Percentiles rank a stretch among this genome's conserved stretches.
phyloP scores from a whole-genome alignment of 2,888 invertebrate species.

The Leucophenga montana region DNA sequence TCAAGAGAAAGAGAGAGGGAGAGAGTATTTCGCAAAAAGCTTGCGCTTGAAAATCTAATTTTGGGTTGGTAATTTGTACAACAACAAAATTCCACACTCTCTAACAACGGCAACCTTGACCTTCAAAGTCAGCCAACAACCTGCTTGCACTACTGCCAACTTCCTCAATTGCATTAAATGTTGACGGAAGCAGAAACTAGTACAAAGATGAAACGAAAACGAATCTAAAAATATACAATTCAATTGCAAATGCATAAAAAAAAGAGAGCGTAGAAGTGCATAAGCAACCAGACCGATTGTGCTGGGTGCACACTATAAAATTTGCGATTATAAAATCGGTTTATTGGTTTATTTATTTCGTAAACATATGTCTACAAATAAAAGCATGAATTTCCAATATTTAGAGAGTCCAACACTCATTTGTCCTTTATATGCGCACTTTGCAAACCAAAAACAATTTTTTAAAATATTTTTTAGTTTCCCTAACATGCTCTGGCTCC shows the following conservation, averaged over 20 bases:
- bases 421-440: too few species aligned
- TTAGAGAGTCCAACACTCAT: too few species aligned
- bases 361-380: too few species aligned
- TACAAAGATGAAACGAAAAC: conserved; percentile 5
- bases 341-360: too few species aligned
- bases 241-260: background rate
- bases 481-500: too few species aligned
- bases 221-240: conserved; percentile 37
- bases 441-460: too few species aligned
- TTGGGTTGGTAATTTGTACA: background rate
- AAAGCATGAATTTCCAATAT: too few species aligned
- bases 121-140: conserved; percentile 45
- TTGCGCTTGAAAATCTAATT: background rate
- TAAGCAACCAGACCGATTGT: background rate
- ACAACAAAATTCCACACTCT: background rate
- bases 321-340: too few species aligned
- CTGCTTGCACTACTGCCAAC: conserved; percentile 48
- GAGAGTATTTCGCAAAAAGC: conserved; percentile 9
- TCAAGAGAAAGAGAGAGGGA: conserved; percentile 12
- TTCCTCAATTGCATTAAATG: conserved; percentile 51
- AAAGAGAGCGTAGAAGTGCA: background rate
- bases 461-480: too few species aligned
- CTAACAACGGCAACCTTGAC: conserved; percentile 55
- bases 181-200: conserved; percentile 51
- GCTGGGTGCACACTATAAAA: too few species aligned